Evolutionary conservation across 53 echinoderm and acorn worm genomes (phyloP).

Genomic region (Crossaster papposus): DNA sequence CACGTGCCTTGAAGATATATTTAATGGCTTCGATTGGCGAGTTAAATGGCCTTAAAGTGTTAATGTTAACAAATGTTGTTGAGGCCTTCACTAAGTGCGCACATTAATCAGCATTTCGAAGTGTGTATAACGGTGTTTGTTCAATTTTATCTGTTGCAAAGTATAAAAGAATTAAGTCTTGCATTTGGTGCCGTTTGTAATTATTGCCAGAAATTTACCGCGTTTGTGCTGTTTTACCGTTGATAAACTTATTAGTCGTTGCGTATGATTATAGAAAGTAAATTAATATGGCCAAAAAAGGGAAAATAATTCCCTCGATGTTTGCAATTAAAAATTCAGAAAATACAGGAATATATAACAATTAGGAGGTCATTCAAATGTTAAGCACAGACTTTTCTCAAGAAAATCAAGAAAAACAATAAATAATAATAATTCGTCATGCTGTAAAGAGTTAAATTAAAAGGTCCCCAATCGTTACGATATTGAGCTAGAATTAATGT

Average conservation of each 20-base stretch:
- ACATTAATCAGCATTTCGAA: conserved; percentile 1
- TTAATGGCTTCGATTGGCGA: background rate
- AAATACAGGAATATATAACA: no score
- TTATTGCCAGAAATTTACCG: background rate
- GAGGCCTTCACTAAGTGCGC: background rate
- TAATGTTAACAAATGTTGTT: background rate
- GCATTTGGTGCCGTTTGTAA: background rate
- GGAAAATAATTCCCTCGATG: no score
- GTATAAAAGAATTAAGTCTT: background rate
- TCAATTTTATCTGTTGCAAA: background rate
- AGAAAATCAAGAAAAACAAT: no score
- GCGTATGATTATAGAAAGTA: background rate
- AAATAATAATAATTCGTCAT: no score
- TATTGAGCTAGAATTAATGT: background rate
- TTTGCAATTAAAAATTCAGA: no score
- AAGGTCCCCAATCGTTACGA: background rate
- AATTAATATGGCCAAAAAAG: no score
- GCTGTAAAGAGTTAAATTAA: no score
- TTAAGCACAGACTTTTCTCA: no score
- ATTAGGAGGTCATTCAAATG: no score
- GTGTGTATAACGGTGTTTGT: background rate
- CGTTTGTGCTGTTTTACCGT: background rate
- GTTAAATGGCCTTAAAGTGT: background rate
- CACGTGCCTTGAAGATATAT: background rate
- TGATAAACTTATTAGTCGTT: background rate